Conservation (phyloP, 2,113 vertebrate species). For the Nesoenas mayeri region DNA sequence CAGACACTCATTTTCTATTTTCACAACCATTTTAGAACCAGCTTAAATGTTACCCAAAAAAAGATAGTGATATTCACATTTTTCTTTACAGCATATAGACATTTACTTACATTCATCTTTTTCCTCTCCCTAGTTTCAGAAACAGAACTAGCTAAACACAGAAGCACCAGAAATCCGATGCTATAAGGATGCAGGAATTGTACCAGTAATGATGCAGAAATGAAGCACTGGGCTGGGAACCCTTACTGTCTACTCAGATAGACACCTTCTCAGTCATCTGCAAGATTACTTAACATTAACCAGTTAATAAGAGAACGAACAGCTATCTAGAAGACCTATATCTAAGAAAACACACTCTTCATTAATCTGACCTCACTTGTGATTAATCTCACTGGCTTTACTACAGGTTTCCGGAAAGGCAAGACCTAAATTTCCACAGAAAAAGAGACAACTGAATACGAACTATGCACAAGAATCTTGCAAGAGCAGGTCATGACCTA, state of each 20-base stretch:
- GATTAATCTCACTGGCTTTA: not conserved
- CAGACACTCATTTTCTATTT: not conserved
- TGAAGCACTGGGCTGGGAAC: not conserved
- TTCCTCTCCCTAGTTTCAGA: not conserved
- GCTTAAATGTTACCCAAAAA: no score
- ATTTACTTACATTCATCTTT: not conserved
- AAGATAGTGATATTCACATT: not conserved
- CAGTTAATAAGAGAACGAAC: not conserved
- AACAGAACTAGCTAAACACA: not conserved
- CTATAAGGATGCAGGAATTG: not conserved
- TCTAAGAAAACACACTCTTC: not conserved
- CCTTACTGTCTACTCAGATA: fast-evolving
- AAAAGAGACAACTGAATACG: not conserved
- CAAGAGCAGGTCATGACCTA: constrained; percentile 8
- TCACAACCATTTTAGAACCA: no score
- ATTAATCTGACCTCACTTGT: not conserved
- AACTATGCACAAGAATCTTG: not conserved
- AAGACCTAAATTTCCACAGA: not conserved
- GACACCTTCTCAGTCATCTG: not conserved
- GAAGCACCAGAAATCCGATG: not conserved
- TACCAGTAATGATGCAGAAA: not conserved
- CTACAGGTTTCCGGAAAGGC: not conserved
- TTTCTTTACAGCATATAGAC: not conserved
- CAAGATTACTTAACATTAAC: not conserved
- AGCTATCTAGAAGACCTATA: not conserved